These are phyloP conservation scores for Drosophila melanica DNA, from an alignment of 1,140 invertebrate genomes.

Conservation along the genomic window DNA sequence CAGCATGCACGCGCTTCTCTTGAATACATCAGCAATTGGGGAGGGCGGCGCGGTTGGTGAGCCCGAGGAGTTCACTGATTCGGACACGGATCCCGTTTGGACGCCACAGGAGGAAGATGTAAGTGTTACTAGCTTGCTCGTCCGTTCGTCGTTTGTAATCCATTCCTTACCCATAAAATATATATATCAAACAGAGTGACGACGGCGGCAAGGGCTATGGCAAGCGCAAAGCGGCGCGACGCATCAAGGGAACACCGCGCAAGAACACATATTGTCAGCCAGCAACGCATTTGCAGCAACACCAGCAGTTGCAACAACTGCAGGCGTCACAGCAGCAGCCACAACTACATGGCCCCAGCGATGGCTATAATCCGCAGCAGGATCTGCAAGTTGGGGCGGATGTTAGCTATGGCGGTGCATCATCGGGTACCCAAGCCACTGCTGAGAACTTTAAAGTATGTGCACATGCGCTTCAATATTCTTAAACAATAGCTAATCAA, in stretches of 20 bases:
- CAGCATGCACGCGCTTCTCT: slow-evolving; percentile 78
- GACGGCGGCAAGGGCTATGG: slow-evolving; percentile 71
- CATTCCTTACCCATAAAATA: slow-evolving; percentile 12
- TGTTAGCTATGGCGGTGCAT: slow-evolving; percentile 59
- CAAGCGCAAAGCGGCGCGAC: slow-evolving; percentile 72
- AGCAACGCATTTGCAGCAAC: slow-evolving; percentile 46
- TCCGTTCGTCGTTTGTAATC: slow-evolving; percentile 16
- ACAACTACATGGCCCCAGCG: slow-evolving; percentile 47
- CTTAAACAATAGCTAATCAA: no score
- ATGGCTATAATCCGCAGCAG: slow-evolving; percentile 75
- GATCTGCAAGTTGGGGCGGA: slow-evolving; percentile 60
- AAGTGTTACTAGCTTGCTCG: slow-evolving; percentile 52
- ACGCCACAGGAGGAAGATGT: slow-evolving; percentile 87
- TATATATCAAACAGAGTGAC: slow-evolving; percentile 63
- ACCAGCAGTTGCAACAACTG: slow-evolving; percentile 55
- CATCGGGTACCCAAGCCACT: slow-evolving; percentile 44
- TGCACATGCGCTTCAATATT: background rate
- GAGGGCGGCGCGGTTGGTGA: slow-evolving; percentile 80
- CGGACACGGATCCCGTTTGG: slow-evolving; percentile 90
- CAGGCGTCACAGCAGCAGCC: slow-evolving; percentile 44
- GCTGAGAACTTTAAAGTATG: slow-evolving; percentile 80
- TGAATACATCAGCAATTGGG: slow-evolving; percentile 58
- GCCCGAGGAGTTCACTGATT: slow-evolving; percentile 86
- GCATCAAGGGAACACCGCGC: slow-evolving; percentile 75
- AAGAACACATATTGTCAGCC: slow-evolving; percentile 69